Percentiles rank a stretch among this genome's conserved stretches.
Conservation (phyloP, 2,888 invertebrate species). For the Rhopalosiphum nymphaeae region DNA sequence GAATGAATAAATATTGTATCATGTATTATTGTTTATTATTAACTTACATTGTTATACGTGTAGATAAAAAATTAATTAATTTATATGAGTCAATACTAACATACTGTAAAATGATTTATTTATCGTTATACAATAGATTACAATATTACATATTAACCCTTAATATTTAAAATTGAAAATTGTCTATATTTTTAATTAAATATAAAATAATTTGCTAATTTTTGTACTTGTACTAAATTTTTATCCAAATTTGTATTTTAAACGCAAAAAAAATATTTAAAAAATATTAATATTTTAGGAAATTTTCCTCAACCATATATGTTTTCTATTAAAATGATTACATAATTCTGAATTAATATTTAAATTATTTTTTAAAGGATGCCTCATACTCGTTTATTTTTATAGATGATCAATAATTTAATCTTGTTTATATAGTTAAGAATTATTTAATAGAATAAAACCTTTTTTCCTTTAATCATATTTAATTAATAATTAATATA, state of each 20-base stretch:
- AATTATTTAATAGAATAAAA: neutral
- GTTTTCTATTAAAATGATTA: neutral
- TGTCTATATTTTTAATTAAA: neutral
- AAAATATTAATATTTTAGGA: neutral
- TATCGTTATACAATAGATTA: neutral
- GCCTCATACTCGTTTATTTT: neutral
- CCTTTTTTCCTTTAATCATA: neutral
- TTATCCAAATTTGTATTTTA: neutral
- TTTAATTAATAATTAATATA: neutral
- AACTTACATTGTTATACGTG: no score
- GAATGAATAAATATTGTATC: no score
- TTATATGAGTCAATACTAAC: no score
- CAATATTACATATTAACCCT: neutral
- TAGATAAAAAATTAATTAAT: no score
- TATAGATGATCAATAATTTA: neutral
- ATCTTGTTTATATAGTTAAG: neutral
- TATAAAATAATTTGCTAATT: neutral
- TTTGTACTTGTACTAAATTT: neutral
- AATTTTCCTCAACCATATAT: neutral
- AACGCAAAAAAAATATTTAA: neutral
- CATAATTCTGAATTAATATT: neutral
- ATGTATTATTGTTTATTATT: no score
- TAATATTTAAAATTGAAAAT: neutral
- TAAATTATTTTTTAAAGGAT: neutral
- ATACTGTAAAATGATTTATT: no score